Evolutionary conservation across 2,797 vertebrate genomes (phyloP).

Genomic region (Nannoperca obscura): DNA sequence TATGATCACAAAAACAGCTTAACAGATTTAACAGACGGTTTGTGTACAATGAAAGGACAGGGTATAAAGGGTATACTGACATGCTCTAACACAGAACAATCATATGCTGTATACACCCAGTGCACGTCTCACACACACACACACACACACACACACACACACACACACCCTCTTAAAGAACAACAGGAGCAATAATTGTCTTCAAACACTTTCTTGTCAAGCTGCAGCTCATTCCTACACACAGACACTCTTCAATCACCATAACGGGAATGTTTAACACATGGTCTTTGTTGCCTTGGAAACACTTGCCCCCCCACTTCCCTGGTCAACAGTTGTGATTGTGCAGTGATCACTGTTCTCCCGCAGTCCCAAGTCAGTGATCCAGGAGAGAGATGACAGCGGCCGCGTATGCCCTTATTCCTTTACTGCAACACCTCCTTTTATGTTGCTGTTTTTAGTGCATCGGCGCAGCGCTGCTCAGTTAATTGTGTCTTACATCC

Average conservation of each 20-base stretch:
- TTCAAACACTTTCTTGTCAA: conserved; percentile 36
- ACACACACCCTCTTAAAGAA: too few species aligned
- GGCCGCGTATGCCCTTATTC: neutral
- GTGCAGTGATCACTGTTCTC: conserved; percentile 47
- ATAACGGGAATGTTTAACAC: conserved; percentile 70
- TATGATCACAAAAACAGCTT: conserved; percentile 34
- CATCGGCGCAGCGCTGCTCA: neutral
- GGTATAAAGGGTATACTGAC: conserved; percentile 31
- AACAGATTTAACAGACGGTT: conserved; percentile 27
- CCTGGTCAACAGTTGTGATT: conserved; percentile 43
- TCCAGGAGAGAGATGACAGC: conserved; percentile 14
- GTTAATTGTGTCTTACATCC: conserved; percentile 1
- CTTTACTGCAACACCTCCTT: conserved; percentile 7
- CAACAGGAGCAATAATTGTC: conserved; percentile 42
- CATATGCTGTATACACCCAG: neutral
- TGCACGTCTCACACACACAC: conserved; percentile 12
- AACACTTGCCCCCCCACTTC: conserved; percentile 39
- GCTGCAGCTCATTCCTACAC: conserved; percentile 56
- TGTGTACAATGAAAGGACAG: conserved; percentile 21
- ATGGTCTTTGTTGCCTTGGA: conserved; percentile 65
- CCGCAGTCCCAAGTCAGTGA: conserved; percentile 37
- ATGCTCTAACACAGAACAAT: conserved; percentile 10
- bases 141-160: too few species aligned
- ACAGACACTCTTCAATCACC: conserved; percentile 63
- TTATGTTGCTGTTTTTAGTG: conserved; percentile 9